phyloP scores from a whole-genome alignment of 2,113 vertebrate genomes.

The Neolamprologus caudopunctatus region DNA sequence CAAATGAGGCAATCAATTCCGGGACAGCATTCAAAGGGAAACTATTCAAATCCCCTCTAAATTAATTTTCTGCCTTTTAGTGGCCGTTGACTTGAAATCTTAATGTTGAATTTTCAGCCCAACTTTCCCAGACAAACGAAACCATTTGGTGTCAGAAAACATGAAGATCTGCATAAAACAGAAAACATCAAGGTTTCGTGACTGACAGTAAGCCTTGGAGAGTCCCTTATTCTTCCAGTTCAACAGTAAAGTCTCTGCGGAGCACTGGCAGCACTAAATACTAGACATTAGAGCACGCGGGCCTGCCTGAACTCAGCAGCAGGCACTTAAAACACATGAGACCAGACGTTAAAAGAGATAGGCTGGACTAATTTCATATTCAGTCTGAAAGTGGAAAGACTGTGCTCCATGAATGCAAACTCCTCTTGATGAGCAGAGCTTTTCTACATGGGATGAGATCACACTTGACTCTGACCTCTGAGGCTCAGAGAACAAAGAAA shows the following conservation, averaged over 20 bases:
- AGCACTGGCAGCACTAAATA: neutral
- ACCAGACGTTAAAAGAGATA: neutral
- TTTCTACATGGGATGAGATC: neutral
- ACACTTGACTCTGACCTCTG: slow-evolving; percentile 29
- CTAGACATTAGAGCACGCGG: neutral
- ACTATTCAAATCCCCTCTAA: slow-evolving; percentile 55
- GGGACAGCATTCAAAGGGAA: slow-evolving; percentile 60
- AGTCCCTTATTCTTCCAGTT: neutral
- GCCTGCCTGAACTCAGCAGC: neutral
- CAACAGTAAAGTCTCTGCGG: neutral
- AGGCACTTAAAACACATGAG: neutral
- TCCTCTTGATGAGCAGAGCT: neutral
- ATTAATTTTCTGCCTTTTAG: slow-evolving; percentile 56
- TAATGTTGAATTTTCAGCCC: slow-evolving; percentile 14
- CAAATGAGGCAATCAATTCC: slow-evolving; percentile 67
- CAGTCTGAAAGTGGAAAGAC: slow-evolving; percentile 1
- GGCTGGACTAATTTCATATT: slow-evolving; percentile 31
- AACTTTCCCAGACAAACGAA: neutral
- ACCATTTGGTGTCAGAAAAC: neutral
- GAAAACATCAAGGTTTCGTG: neutral
- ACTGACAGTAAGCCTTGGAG: neutral
- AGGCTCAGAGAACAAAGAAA: slow-evolving; percentile 9
- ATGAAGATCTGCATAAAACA: neutral
- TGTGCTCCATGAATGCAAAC: slow-evolving; percentile 15
- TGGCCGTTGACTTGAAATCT: slow-evolving; percentile 15